These are phyloP conservation scores for Apostichopus parvimensis DNA, from an alignment of 35 echinoderm and acorn worm genomes.

Conservation along the genomic window DNA sequence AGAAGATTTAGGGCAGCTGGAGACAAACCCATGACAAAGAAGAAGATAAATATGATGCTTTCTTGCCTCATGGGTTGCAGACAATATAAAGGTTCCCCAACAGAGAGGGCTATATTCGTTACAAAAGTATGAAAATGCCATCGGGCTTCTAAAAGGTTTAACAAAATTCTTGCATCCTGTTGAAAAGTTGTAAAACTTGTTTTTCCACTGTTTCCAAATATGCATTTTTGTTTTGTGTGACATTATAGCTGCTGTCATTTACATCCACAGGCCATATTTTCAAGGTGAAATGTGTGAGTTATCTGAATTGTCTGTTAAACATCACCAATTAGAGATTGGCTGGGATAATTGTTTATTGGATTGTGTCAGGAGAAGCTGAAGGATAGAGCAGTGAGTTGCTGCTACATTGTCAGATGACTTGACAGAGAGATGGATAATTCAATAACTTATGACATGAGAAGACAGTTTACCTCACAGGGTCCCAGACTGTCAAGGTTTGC, in stretches of 20 bases:
- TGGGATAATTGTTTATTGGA: background rate
- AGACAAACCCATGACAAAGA: too few relatives aligned
- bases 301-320: background rate
- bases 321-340: background rate
- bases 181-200: too few relatives aligned
- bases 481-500: background rate
- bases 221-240: too few relatives aligned
- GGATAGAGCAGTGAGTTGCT: background rate
- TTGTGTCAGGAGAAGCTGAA: background rate
- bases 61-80: too few relatives aligned
- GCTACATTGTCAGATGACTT: background rate
- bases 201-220: too few relatives aligned
- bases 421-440: background rate
- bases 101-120: too few relatives aligned
- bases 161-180: too few relatives aligned
- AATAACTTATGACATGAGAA: constrained; percentile 2
- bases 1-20: too few relatives aligned
- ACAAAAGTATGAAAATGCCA: too few relatives aligned
- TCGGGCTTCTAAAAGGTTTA: too few relatives aligned
- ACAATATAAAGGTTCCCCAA: too few relatives aligned
- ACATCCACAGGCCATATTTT: background rate
- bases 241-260: background rate
- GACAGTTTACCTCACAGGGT: background rate
- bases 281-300: background rate
- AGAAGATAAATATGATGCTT: too few relatives aligned